Conservation (phyloP, 2,888 invertebrate genomes). For the Corbicula japonica region DNA sequence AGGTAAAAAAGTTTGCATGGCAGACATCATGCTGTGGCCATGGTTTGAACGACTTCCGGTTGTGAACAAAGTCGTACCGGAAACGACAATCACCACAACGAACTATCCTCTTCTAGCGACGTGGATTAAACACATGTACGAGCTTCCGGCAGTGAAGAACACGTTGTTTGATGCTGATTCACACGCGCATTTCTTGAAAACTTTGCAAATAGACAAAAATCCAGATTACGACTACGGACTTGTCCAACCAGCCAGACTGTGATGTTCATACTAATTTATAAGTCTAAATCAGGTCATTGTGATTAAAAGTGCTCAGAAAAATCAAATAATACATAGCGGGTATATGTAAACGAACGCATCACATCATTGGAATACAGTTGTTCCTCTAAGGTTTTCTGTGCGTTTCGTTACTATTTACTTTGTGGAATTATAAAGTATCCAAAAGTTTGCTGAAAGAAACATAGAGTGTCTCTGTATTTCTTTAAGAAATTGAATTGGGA, state of each 20-base stretch:
- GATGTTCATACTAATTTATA: too few relatives aligned
- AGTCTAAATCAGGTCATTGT: too few relatives aligned
- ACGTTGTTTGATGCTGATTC: conserved; percentile 65
- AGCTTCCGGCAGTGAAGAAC: conserved; percentile 73
- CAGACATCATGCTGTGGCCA: conserved; percentile 84
- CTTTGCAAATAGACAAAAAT: conserved; percentile 61
- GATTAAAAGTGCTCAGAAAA: too few relatives aligned
- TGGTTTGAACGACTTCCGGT: conserved; percentile 80
- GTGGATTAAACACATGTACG: conserved; percentile 75
- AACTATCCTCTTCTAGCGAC: conserved; percentile 63
- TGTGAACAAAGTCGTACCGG: conserved; percentile 65
- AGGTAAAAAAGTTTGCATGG: conserved; percentile 73
- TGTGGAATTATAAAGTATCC: too few relatives aligned
- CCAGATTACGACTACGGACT: conserved; percentile 77
- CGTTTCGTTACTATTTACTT: too few relatives aligned
- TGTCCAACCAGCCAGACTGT: conserved; percentile 35
- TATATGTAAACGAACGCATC: too few relatives aligned
- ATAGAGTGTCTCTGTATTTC: too few relatives aligned
- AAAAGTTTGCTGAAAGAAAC: too few relatives aligned
- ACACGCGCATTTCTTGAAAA: conserved; percentile 70
- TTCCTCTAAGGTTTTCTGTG: too few relatives aligned
- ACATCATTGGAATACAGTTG: too few relatives aligned
- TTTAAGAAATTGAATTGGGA: too few relatives aligned
- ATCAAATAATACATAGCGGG: too few relatives aligned
- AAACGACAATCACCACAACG: conserved; percentile 53